phyloP scores from a whole-genome alignment of 2,113 vertebrate genomes.

The Choloepus hoffmanni region DNA sequence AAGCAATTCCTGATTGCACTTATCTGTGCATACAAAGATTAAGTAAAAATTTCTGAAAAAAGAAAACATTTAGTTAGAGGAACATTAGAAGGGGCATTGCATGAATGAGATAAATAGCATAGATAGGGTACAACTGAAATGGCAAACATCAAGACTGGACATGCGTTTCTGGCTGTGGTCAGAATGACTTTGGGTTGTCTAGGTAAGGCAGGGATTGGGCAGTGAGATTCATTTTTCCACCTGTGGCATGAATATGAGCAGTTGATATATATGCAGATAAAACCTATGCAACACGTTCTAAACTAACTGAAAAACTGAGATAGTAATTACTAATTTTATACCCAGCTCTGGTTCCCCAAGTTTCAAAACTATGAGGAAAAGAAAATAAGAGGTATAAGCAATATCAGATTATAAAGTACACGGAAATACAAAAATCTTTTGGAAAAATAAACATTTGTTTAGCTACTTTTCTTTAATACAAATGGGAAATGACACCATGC shows the following conservation, averaged over 20 bases:
- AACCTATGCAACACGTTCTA: not conserved
- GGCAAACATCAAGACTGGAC: not conserved
- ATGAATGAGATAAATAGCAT: not conserved
- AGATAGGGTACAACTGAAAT: not conserved
- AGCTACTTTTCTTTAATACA: not conserved
- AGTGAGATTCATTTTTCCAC: too few species aligned
- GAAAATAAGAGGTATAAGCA: not conserved
- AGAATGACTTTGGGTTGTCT: not conserved
- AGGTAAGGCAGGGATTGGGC: not conserved
- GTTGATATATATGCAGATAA: not conserved
- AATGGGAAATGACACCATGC: not conserved
- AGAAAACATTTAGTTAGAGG: not conserved
- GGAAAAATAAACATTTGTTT: not conserved
- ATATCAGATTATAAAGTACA: accelerated
- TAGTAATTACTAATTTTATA: not conserved
- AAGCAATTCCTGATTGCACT: not conserved
- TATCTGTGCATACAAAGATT: not conserved
- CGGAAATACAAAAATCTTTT: not conserved
- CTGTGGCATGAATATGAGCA: not conserved
- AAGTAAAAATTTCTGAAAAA: not conserved
- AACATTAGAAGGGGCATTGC: not conserved
- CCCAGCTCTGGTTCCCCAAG: not conserved
- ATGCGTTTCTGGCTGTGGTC: accelerated
- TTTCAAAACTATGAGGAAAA: not conserved
- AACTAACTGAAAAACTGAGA: not conserved